Conservation (phyloP, 2,888 invertebrate species). For the Dione vanillae region DNA sequence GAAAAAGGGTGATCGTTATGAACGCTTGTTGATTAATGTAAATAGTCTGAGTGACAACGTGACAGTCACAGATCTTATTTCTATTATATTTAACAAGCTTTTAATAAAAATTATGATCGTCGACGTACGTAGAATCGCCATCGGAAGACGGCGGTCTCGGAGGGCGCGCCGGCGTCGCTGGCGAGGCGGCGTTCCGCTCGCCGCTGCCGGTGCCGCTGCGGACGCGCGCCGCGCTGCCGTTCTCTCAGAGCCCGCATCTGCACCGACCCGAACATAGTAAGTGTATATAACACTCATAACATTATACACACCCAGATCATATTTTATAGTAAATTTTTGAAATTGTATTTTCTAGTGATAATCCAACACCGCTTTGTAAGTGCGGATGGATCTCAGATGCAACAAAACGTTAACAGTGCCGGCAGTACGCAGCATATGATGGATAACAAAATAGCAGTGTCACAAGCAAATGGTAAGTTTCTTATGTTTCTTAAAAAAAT, state of each 20-base stretch:
- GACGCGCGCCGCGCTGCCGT: constrained; percentile 62
- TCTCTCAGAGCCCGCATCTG: constrained; percentile 33
- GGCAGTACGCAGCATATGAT: constrained; percentile 63
- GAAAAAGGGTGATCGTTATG: too few relatives aligned
- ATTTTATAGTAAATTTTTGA: too few relatives aligned
- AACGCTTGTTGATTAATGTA: too few relatives aligned
- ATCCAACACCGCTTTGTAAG: constrained; percentile 74
- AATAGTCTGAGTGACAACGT: too few relatives aligned
- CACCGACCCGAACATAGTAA: constrained; percentile 57
- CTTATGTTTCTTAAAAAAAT: background rate
- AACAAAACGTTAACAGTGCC: constrained; percentile 60
- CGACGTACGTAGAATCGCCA: constrained; percentile 45
- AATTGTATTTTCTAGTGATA: constrained; percentile 58
- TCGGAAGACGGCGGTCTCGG: constrained; percentile 53
- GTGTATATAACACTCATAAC: too few relatives aligned
- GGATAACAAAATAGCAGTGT: constrained; percentile 67
- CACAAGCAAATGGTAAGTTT: constrained; percentile 63
- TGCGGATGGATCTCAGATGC: constrained; percentile 65
- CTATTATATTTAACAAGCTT: too few relatives aligned
- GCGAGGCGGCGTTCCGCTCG: constrained; percentile 87
- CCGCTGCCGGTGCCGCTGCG: constrained; percentile 85
- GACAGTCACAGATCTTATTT: too few relatives aligned
- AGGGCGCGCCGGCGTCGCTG: constrained; percentile 55
- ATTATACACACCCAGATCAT: too few relatives aligned
- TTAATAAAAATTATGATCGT: background rate